These are phyloP conservation scores for Mus musculus DNA, from an alignment of 2,113 vertebrate genomes.

Conservation along the genomic window GRCm39 chr4:85343001-85343500, in stretches of 20 bases:
- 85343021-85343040: not conserved
- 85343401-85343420: not conserved
- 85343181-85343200: not conserved
- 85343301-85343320: not conserved
- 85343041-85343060: not conserved
- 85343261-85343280: constrained; percentile 16
- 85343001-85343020: too few relatives aligned
- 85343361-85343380: not conserved
- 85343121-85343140: constrained; percentile 13
- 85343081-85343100: constrained; percentile 5
- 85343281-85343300: constrained; percentile 7
- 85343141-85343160: not conserved
- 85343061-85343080: constrained; percentile 29
- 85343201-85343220: constrained; percentile 3
- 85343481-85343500: not conserved
- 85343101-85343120: not conserved
- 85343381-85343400: not conserved
- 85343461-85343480: not conserved
- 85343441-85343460: not conserved
- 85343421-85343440: not conserved
- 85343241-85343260: not conserved
- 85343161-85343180: constrained; percentile 4
- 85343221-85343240: not conserved
- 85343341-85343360: not conserved
- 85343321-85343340: not conserved